Base-by-base conservation (phyloP, 2,888 invertebrate species). In the Aspidapion aeneum region DNA sequence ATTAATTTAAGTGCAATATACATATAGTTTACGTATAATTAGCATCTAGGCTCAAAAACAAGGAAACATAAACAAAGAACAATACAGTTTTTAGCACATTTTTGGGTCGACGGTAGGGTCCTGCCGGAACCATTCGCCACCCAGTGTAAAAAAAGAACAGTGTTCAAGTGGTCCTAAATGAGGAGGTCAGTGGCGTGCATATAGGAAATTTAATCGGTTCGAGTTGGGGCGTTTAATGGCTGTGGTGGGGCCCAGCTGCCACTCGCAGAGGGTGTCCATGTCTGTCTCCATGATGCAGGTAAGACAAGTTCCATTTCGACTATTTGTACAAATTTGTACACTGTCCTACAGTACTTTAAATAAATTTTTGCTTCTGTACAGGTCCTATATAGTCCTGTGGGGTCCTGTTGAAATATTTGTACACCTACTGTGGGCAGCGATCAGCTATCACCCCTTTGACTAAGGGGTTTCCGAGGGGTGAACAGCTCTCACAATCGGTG, bases 191-290 rank as follows among this genome's bases (percentile, higher is more conserved):
- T 35, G 35, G 35, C 35, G 35, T 35, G 35, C 35, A 35, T 35
- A 35, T 35, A 35, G 35, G 35, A 35, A 3, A 35, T 35, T 35
- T 35, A 35, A 35, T 12, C 35, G 35, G 35, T 35, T 7, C 35
- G 12, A 35, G 52, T 52, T 52, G 52, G 52, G 52, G 3, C 35
- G 82, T 83, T 85, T 86, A 84, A 91, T 91, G 90, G 90, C 90
- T 86, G 89, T 90, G 83, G 90, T 89, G 82, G 90, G 90, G 86
- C 92, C 91, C 79, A 90, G 91, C 85, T 90, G 93, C 87, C 94
- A 93, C 89, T 89, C 91, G 35, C 35, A 35, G 83, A 89, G 92
- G 86, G 90, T 90, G 85, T 90, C 91, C 83, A 91, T 91, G 91
- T 91, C 91, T 85, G 91, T 91, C 83, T 91, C 91, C 79, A 78